A percentile compares a stretch with the other conserved stretches of the same genome.
phyloP scores from a whole-genome alignment of 2,797 vertebrate species.

The Spondyliosoma cantharus region DNA sequence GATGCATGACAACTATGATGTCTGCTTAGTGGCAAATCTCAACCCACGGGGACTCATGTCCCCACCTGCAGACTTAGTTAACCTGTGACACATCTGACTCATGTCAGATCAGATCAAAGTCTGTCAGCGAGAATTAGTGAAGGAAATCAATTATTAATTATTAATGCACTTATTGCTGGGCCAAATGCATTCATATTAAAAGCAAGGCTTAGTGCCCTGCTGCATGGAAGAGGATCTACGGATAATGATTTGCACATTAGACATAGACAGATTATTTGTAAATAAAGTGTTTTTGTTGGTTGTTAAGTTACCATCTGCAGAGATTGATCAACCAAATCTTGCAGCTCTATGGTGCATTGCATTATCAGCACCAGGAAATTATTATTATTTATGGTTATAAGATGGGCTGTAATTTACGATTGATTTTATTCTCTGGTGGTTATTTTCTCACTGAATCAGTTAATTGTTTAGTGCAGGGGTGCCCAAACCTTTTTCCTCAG shows the following conservation, averaged over 20 bases:
- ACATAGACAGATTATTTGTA: constrained; percentile 47
- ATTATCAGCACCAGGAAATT: constrained; percentile 9
- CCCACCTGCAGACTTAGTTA: constrained; percentile 89
- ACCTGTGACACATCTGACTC: constrained; percentile 76
- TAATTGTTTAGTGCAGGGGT: background rate
- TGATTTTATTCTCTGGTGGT: background rate
- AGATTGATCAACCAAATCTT: constrained; percentile 23
- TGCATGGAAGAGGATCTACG: constrained; percentile 42
- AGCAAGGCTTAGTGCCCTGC: constrained; percentile 39
- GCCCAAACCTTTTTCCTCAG: too few relatives aligned
- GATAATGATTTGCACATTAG: constrained; percentile 49
- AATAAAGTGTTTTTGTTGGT: constrained; percentile 52
- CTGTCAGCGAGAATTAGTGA: constrained; percentile 37
- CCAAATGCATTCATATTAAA: constrained; percentile 52
- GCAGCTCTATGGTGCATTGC: background rate
- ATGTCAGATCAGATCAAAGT: constrained; percentile 53
- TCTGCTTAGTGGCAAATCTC: constrained; percentile 95
- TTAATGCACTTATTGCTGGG: constrained; percentile 66
- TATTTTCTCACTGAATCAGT: background rate
- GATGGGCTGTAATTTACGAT: too few relatives aligned
- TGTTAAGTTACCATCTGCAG: constrained; percentile 21
- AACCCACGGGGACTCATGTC: constrained; percentile 95
- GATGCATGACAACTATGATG: constrained; percentile 98
- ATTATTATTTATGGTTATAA: constrained; percentile 1
- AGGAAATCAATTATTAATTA: constrained; percentile 54